Conservation (phyloP, 2,113 vertebrate genomes). For the Turdus rufiventris region DNA sequence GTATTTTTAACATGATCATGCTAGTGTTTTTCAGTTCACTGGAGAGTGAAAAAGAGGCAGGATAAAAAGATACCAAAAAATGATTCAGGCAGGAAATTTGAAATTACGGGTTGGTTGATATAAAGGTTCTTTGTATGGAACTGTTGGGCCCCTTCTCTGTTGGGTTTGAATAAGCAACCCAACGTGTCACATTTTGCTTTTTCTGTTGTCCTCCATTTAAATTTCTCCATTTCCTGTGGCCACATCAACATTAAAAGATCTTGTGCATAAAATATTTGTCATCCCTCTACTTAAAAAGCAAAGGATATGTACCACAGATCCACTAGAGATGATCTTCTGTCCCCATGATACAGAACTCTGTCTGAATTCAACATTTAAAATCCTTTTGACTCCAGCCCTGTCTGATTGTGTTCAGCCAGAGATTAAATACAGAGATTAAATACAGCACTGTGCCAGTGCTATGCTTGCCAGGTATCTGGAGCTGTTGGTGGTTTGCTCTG, state of each 20-base stretch:
- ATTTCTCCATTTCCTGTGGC: neutral
- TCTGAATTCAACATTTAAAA: neutral
- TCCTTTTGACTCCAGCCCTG: neutral
- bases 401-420: neutral
- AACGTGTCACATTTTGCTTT: neutral
- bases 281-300: neutral
- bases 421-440: neutral
- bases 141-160: neutral
- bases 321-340: neutral
- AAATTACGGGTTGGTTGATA: neutral
- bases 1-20: neutral
- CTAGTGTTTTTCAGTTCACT: neutral
- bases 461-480: neutral
- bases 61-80: constrained; percentile 10
- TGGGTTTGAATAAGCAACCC: neutral
- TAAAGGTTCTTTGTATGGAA: constrained; percentile 9
- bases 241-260: neutral
- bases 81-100: constrained; percentile 10
- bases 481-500: neutral
- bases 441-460: accelerated
- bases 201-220: constrained; percentile 8
- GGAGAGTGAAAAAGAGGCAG: neutral
- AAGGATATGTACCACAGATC: neutral
- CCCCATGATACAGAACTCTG: neutral
- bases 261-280: neutral